Evolutionary conservation across 2,888 invertebrate species (phyloP).

Genomic region (Fissipunctia ypsillon): DNA sequence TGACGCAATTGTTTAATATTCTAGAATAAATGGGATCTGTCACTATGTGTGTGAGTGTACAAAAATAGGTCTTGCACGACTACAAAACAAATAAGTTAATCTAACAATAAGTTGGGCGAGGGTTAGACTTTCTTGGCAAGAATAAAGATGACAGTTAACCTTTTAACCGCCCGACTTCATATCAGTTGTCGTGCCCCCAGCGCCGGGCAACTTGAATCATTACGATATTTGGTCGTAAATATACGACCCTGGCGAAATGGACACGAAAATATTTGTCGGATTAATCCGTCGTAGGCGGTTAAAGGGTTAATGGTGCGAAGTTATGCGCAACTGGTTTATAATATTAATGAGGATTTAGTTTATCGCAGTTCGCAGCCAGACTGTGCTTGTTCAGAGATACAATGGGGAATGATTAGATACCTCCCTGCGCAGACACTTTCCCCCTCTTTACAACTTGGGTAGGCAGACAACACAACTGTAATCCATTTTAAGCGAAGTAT

Average conservation of each 20-base stretch:
- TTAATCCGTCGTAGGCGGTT: too few relatives aligned
- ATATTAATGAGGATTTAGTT: slow-evolving; percentile 31
- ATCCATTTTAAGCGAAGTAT: not conserved
- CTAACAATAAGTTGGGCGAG: slow-evolving; percentile 13
- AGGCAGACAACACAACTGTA: slow-evolving; percentile 1
- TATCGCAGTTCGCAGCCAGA: slow-evolving; percentile 27
- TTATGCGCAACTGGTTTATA: slow-evolving; percentile 22
- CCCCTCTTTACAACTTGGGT: slow-evolving; percentile 6
- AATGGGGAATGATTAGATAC: slow-evolving; percentile 12
- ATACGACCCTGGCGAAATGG: too few relatives aligned
- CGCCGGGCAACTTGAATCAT: too few relatives aligned
- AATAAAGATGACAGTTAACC: slow-evolving; percentile 20
- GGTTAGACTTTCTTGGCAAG: slow-evolving; percentile 5
- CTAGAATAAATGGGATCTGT: slow-evolving; percentile 49
- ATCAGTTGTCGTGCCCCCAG: too few relatives aligned
- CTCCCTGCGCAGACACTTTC: slow-evolving; percentile 12
- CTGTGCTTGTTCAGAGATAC: slow-evolving; percentile 20
- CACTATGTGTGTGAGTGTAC: slow-evolving; percentile 10
- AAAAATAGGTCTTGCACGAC: slow-evolving; percentile 25
- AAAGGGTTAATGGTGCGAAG: slow-evolving; percentile 1
- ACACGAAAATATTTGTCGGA: too few relatives aligned
- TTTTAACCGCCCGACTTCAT: too few relatives aligned
- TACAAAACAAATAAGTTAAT: slow-evolving; percentile 23
- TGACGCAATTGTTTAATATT: slow-evolving; percentile 57
- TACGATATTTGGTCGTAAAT: too few relatives aligned